Percentiles rank a stretch among this genome's conserved stretches.
These are phyloP conservation scores for Dicrurus megarhynchus DNA, from an alignment of 2,113 vertebrate species.

Conservation along the genomic window DNA sequence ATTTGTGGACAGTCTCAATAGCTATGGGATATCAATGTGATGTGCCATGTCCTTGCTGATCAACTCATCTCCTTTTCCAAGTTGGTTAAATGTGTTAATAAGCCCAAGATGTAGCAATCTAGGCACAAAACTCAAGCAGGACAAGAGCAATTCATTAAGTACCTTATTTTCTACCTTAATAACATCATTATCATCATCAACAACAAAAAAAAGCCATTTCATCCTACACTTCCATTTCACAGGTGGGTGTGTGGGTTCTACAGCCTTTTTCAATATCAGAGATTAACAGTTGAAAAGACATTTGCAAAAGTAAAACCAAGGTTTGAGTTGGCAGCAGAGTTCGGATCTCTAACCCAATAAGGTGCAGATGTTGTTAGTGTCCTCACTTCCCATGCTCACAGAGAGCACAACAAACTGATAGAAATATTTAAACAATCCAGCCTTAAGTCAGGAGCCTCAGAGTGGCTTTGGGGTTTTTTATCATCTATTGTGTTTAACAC, in stretches of 20 bases:
- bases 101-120: not conserved
- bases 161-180: not conserved
- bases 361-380: not conserved
- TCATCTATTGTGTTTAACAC: not conserved
- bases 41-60: not conserved
- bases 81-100: not conserved
- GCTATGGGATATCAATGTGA: not conserved
- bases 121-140: not conserved
- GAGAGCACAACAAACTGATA: not conserved
- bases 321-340: not conserved
- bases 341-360: not conserved
- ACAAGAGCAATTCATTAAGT: not conserved
- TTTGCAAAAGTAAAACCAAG: not conserved
- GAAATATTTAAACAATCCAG: not conserved
- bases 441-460: not conserved
- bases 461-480: not conserved
- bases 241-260: not conserved
- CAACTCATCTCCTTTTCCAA: not conserved
- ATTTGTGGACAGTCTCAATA: not conserved
- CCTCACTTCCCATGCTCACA: not conserved
- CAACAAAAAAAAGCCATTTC: not conserved
- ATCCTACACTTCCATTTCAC: not conserved
- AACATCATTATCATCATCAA: too few species aligned
- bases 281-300: not conserved
- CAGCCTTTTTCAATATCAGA: not conserved